phyloP scores from a whole-genome alignment of 2,113 vertebrate species.

The Eulemur macaco region DNA sequence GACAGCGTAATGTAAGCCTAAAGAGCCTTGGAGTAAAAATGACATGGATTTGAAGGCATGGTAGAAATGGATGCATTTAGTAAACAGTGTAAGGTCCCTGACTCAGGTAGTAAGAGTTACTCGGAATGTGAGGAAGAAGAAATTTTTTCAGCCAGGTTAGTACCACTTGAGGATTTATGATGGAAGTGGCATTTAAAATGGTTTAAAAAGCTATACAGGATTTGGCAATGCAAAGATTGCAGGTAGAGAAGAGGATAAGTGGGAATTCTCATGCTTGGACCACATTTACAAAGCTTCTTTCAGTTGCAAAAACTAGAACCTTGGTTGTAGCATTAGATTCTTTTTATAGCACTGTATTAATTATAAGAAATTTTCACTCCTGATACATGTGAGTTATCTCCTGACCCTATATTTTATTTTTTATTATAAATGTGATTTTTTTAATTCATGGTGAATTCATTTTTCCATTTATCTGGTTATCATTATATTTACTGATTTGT shows the following conservation, averaged over 20 bases:
- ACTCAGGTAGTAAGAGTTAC: background rate
- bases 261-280: background rate
- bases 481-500: background rate
- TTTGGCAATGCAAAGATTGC: background rate
- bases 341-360: background rate
- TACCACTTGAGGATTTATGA: background rate
- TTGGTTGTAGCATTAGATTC: background rate
- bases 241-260: background rate
- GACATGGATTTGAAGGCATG: background rate
- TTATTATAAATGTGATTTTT: background rate
- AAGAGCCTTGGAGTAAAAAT: background rate
- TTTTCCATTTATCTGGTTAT: background rate
- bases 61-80: background rate
- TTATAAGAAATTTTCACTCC: background rate
- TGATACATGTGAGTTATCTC: background rate
- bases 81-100: background rate
- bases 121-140: background rate
- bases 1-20: background rate
- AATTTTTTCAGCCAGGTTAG: background rate
- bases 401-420: background rate
- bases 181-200: background rate
- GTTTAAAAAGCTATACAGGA: background rate
- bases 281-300: background rate
- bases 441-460: background rate
- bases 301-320: background rate